Evolutionary conservation across 1,140 invertebrate genomes (phyloP).

Genomic region (Bombus balteatus): DNA sequence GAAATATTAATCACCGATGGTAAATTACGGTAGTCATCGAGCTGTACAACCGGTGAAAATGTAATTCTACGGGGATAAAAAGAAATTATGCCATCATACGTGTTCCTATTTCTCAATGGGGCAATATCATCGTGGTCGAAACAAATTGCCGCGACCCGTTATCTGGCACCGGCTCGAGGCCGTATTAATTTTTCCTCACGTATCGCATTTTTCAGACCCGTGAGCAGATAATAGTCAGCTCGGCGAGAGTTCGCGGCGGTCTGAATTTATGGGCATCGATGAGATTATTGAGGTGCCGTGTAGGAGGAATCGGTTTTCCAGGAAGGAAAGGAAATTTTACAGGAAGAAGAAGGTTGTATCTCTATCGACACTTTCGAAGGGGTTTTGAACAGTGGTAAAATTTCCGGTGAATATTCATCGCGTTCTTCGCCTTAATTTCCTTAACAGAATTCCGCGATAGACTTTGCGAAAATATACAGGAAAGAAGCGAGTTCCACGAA

Average conservation of each 20-base stretch:
- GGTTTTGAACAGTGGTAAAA: neutral
- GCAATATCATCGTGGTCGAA: slow-evolving; percentile 19
- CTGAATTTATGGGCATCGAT: slow-evolving; percentile 29
- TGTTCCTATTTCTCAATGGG: slow-evolving; percentile 42
- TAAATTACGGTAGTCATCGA: slow-evolving; percentile 9
- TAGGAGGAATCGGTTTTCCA: neutral
- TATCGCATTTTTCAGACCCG: slow-evolving; percentile 42
- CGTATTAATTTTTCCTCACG: slow-evolving; percentile 47
- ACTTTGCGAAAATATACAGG: neutral
- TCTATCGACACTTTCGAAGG: neutral
- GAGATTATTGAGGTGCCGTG: slow-evolving; percentile 17
- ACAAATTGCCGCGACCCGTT: slow-evolving; percentile 21
- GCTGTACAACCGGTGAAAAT: slow-evolving; percentile 1
- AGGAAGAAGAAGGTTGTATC: neutral
- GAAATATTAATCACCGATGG: neutral
- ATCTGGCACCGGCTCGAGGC: slow-evolving; percentile 9
- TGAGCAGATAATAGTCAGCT: slow-evolving; percentile 17
- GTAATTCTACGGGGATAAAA: slow-evolving; percentile 32
- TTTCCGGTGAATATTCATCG: neutral
- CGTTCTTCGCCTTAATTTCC: neutral
- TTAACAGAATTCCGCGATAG: neutral
- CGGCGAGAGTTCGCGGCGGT: neutral
- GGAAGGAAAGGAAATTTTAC: neutral
- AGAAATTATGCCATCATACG: slow-evolving; percentile 49
- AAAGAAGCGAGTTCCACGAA: neutral